Base-by-base conservation (phyloP, 2,888 invertebrate species). In the Lysandra bellargus region DNA sequence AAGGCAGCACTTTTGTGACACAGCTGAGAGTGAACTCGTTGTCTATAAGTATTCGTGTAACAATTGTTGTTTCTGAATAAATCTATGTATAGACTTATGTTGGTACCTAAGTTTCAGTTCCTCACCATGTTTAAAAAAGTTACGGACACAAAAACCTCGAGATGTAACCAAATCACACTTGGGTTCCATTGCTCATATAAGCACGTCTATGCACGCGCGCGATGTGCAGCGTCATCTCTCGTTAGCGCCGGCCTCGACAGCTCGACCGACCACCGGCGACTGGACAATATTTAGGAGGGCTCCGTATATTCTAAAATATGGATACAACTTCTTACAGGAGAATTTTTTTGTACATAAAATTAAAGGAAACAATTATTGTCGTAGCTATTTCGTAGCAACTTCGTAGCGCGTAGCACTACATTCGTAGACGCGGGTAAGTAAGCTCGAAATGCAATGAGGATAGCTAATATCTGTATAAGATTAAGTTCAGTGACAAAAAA, bases 161-260 rank as follows among this genome's bases (percentile, higher is more conserved):
- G 49, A 2, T 9, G 9, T 49, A 49, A 49, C 9, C 12, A 0
- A 9, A 49, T 17, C 57, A 57, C 57, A 57, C 17, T 17, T 17
- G 53, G 17, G 57, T 57, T 17, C 14, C 4, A 17, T 3, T 61
- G 7, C 9, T 61, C 61, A 61, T 23, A 23, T 23, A 7, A 61
- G 23, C 61, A 9, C 23, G 61, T 57, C 57, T 6, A 64, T 2
- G 17, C n/a, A 7, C 17, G 23, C 61, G 2, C 9, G 61, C 23
- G 30, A 30, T 64, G 64, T 64, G 64, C 64, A 64, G 30, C 64
- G 30, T 64, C 64, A 64, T 64, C 64, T 64, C 64, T 64, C 64
- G 64, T 64, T 64, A 64, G 30, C 64, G 30, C 61, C 61, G 7
- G 61, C n/a, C 61, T n/a, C 61, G 64, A 30, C 23, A 30, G 30